A percentile compares a stretch with the other conserved stretches of the same genome.
Conservation (phyloP, 2,888 invertebrate species). For the Philonicus albiceps region DNA sequence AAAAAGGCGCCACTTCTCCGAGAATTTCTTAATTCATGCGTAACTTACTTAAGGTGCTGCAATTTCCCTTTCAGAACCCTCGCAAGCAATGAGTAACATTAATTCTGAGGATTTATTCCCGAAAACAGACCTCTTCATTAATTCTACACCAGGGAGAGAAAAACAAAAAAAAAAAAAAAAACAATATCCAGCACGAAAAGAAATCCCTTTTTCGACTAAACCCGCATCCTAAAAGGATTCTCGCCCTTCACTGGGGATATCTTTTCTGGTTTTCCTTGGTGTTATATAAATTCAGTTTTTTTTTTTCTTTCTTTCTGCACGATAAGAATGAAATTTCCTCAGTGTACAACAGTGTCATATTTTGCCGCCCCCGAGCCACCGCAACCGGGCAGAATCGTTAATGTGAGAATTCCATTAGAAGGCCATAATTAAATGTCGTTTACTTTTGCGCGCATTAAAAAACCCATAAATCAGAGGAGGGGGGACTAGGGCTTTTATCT, state of each 20-base stretch:
- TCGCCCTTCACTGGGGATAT: neutral
- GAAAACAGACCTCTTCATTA: slow-evolving; percentile 25
- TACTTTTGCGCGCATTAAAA: slow-evolving; percentile 62
- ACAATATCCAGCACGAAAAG: neutral
- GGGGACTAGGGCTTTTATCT: slow-evolving; percentile 46
- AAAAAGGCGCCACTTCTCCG: neutral
- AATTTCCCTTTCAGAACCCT: neutral
- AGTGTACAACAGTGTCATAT: slow-evolving; percentile 25
- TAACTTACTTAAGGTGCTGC: neutral
- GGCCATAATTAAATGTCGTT: slow-evolving; percentile 63
- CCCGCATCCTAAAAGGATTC: slow-evolving; percentile 31
- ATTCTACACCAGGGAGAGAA: neutral
- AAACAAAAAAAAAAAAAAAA: neutral
- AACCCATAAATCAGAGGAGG: slow-evolving; percentile 58
- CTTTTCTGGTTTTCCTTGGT: neutral
- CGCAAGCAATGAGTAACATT: neutral
- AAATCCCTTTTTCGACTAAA: slow-evolving; percentile 24
- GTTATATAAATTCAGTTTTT: neutral
- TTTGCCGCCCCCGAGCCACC: neutral
- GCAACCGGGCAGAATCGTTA: slow-evolving; percentile 48
- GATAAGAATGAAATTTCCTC: neutral
- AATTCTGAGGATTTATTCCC: slow-evolving; percentile 17
- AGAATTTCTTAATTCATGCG: neutral
- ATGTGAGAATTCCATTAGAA: slow-evolving; percentile 62
- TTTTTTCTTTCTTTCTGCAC: neutral